Conservation (phyloP, 2,113 vertebrate genomes). For the Myotis yumanensis region DNA sequence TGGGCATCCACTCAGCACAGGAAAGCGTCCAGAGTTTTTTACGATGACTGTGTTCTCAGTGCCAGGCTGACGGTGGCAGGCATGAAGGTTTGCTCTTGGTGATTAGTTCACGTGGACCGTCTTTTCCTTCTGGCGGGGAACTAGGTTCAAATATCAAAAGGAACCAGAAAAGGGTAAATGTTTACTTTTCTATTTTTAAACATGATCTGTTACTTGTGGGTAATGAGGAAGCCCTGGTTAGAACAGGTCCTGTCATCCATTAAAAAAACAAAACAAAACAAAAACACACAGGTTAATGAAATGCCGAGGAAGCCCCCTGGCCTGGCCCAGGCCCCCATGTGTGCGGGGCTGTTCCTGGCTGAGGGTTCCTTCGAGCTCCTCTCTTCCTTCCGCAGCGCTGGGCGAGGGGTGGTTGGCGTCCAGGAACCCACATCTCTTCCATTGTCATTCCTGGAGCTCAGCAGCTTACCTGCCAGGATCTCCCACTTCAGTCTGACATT, state of each 20-base stretch:
- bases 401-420: neutral
- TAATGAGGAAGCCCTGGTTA: slow-evolving; percentile 6
- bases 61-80: slow-evolving; percentile 7
- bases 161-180: neutral
- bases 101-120: neutral
- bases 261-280: neutral
- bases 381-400: neutral
- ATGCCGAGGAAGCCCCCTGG: neutral
- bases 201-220: neutral
- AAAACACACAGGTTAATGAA: neutral
- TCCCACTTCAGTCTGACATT: neutral
- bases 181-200: slow-evolving; percentile 39
- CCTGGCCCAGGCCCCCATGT: neutral
- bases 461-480: neutral
- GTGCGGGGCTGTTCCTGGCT: neutral
- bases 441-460: neutral
- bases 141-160: slow-evolving; percentile 5
- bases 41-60: slow-evolving; percentile 22
- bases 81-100: neutral
- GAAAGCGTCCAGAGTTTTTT: neutral
- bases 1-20: neutral
- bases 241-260: neutral
- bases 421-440: neutral
- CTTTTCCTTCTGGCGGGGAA: neutral
- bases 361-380: neutral